phyloP scores from a whole-genome alignment of 2,113 vertebrate genomes.

The Reinhardtius hippoglossoides region DNA sequence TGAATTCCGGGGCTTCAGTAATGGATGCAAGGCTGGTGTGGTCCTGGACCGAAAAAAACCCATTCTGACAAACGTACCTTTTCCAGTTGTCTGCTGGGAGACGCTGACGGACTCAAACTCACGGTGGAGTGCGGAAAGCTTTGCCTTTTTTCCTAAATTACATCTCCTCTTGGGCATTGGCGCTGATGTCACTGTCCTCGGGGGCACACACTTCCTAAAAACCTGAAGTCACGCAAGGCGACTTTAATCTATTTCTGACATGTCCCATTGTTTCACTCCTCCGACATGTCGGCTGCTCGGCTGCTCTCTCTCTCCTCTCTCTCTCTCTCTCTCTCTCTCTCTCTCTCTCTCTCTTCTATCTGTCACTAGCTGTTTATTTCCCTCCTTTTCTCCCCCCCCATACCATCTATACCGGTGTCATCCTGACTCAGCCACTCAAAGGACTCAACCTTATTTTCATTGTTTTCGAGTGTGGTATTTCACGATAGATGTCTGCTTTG shows the following conservation, averaged over 20 bases:
- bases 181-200: constrained; percentile 23
- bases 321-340: constrained; percentile 29
- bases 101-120: constrained; percentile 10
- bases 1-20: constrained; percentile 50
- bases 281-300: constrained; percentile 24
- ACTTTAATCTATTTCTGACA: constrained; percentile 49
- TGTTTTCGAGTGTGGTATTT: constrained; percentile 56
- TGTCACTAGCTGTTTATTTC: constrained; percentile 54
- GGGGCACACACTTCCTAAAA: constrained; percentile 38
- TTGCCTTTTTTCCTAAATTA: constrained; percentile 34
- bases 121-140: constrained; percentile 6
- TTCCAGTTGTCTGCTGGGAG: constrained; percentile 42
- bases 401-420: constrained; percentile 35
- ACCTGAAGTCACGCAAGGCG: constrained; percentile 31
- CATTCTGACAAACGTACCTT: constrained; percentile 40
- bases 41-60: constrained; percentile 16
- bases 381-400: background rate
- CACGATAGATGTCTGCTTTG: constrained; percentile 42
- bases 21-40: constrained; percentile 46
- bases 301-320: constrained; percentile 26
- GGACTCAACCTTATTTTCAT: constrained; percentile 35
- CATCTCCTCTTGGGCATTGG: constrained; percentile 6
- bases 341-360: constrained; percentile 29
- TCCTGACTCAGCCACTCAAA: constrained; percentile 55
- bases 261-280: constrained; percentile 30